Evolutionary conservation across 2,888 invertebrate species (phyloP).

Genomic region (Gymnoscelis rufifasciata): DNA sequence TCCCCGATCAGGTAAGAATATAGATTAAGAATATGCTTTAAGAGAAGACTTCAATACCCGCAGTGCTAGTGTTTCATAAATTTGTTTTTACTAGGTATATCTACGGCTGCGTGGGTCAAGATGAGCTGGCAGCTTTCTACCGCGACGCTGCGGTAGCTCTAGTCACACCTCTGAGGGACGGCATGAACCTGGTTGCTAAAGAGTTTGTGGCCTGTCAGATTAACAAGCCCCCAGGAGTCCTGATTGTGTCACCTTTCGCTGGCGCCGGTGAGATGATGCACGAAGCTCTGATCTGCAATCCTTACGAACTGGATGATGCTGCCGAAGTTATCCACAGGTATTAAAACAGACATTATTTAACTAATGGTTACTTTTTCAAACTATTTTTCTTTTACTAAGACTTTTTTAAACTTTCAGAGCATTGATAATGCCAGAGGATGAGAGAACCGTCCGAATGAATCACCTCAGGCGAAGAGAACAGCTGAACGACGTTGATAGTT

Average conservation of each 20-base stretch:
- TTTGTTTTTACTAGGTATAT: constrained; percentile 79
- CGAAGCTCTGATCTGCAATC: constrained; percentile 93
- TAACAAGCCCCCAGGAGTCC: constrained; percentile 89
- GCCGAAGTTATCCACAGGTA: constrained; percentile 91
- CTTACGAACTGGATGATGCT: constrained; percentile 92
- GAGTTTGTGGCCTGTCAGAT: constrained; percentile 96
- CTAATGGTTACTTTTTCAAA: no score
- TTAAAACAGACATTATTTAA: not conserved
- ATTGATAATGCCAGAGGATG: constrained; percentile 93
- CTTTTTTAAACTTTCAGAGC: constrained; percentile 75
- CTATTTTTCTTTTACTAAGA: no score
- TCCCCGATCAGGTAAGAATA: constrained; percentile 85
- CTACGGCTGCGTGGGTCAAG: constrained; percentile 92
- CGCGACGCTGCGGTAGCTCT: constrained; percentile 91
- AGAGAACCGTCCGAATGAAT: constrained; percentile 91
- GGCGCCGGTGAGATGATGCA: constrained; percentile 97
- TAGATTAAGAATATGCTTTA: no score
- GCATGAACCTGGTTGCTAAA: constrained; percentile 95
- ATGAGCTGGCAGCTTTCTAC: constrained; percentile 91
- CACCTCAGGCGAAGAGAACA: constrained; percentile 89
- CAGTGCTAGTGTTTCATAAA: not conserved
- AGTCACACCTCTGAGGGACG: constrained; percentile 92
- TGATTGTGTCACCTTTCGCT: constrained; percentile 94
- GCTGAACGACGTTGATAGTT: constrained; percentile 90
- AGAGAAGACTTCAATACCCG: no score